Conservation (phyloP, 2,797 vertebrate species). For the Acomys russatus region DNA sequence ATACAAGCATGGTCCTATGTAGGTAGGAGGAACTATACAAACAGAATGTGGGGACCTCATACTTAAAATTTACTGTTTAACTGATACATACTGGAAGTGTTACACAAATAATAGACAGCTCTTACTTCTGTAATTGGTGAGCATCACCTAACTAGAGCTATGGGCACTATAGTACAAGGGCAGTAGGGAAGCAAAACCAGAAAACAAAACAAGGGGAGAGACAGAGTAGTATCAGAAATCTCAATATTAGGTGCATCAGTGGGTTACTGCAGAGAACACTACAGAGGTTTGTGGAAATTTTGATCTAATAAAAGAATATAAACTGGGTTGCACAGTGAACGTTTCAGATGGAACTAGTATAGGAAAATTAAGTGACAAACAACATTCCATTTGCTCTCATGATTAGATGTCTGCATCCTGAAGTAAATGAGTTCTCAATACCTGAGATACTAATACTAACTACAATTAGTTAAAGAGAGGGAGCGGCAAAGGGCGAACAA, state of each 20-base stretch:
- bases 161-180: neutral
- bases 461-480: neutral
- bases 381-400: neutral
- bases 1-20: neutral
- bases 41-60: neutral
- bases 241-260: neutral
- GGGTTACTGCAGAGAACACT: neutral
- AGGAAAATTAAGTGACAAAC: neutral
- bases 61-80: neutral
- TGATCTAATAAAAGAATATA: neutral
- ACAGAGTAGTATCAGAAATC: neutral
- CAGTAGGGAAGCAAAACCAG: neutral
- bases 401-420: neutral
- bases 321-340: neutral
- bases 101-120: neutral
- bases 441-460: neutral
- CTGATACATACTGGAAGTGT: neutral
- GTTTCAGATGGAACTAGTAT: neutral
- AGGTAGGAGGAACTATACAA: neutral
- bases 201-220: neutral
- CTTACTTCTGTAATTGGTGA: neutral
- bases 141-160: neutral
- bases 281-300: neutral
- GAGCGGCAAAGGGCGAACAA: neutral
- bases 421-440: neutral